phyloP scores from a whole-genome alignment of 2,797 vertebrate genomes.

The Mormyrops boulengeri region DNA sequence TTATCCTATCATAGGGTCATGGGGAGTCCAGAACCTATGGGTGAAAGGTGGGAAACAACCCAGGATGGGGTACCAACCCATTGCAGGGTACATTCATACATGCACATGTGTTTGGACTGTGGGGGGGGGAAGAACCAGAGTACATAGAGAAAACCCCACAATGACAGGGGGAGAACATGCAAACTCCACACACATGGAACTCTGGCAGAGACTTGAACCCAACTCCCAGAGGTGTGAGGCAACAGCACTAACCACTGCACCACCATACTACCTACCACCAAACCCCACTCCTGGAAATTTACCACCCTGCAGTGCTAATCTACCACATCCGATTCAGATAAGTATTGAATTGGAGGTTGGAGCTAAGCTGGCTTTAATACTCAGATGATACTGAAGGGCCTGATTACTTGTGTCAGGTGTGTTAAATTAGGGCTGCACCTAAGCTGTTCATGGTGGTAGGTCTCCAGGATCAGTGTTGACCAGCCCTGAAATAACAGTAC shows the following conservation, averaged over 20 bases:
- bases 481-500: not conserved
- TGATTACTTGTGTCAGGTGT: not conserved
- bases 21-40: too few relatives aligned
- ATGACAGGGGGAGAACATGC: not conserved
- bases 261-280: too few relatives aligned
- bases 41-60: too few relatives aligned
- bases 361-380: not conserved
- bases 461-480: not conserved
- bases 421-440: not conserved
- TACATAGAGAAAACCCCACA: not conserved
- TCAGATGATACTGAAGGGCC: not conserved
- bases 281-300: too few relatives aligned
- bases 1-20: too few relatives aligned
- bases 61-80: too few relatives aligned
- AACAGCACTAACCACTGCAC: too few relatives aligned
- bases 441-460: not conserved
- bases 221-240: not conserved
- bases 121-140: not conserved
- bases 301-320: too few relatives aligned
- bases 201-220: too few relatives aligned
- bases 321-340: not conserved
- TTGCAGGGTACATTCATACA: not conserved
- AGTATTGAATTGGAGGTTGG: not conserved
- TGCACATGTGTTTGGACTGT: not conserved
- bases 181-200: too few relatives aligned